Conservation (phyloP, 2,888 invertebrate genomes). For the Beris morrisii region DNA sequence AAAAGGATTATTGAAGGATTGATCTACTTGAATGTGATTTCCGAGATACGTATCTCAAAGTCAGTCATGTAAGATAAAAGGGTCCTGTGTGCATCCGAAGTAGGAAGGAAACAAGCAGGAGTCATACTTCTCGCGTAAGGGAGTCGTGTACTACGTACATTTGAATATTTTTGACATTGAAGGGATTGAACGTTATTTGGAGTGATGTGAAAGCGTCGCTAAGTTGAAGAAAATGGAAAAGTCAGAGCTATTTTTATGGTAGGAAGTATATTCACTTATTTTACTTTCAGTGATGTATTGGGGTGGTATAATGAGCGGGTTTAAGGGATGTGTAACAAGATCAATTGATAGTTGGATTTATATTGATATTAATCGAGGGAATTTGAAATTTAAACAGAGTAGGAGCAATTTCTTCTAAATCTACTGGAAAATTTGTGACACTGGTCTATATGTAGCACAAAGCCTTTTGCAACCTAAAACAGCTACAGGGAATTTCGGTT, state of each 20-base stretch:
- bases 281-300: conserved; percentile 7
- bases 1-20: conserved; percentile 30
- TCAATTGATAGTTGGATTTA: background rate
- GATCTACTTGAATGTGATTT: conserved; percentile 30
- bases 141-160: background rate
- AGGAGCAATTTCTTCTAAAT: no score
- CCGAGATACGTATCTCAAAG: conserved; percentile 19
- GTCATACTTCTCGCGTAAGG: background rate
- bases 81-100: conserved; percentile 14
- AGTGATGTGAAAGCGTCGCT: conserved; percentile 9
- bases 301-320: conserved; percentile 1
- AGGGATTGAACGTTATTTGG: conserved; percentile 26
- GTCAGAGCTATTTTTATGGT: conserved; percentile 11
- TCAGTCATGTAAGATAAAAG: conserved; percentile 30
- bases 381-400: no score
- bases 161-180: conserved; percentile 30
- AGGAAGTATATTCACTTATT: conserved; percentile 6
- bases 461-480: no score
- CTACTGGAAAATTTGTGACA: no score
- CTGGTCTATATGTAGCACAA: no score
- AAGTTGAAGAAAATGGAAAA: background rate
- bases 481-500: no score
- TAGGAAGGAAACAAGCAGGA: background rate
- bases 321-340: conserved; percentile 18
- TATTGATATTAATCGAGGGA: no score